A percentile compares a stretch with the other conserved stretches of the same genome.
Evolutionary conservation across 2,113 vertebrate genomes (phyloP).

Genomic region (Crotalus horridus): DNA sequence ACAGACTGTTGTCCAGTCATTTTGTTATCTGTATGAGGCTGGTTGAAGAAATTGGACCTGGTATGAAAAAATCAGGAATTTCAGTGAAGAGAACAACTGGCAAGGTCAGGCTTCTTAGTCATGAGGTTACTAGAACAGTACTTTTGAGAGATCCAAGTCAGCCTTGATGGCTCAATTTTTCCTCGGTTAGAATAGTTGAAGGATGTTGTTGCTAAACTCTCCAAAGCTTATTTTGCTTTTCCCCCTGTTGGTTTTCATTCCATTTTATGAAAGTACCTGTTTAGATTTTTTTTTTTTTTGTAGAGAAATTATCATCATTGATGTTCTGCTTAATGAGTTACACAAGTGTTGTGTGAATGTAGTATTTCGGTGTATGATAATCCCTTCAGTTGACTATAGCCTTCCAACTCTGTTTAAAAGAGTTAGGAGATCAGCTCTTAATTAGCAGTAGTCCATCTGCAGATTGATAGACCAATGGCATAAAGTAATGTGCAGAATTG

Average conservation of each 20-base stretch:
- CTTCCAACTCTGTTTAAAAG: neutral
- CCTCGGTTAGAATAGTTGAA: neutral
- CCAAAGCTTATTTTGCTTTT: neutral
- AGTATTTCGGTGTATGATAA: neutral
- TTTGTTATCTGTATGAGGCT: neutral
- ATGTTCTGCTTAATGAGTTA: neutral
- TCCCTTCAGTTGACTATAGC: neutral
- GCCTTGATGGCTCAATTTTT: neutral
- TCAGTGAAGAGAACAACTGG: neutral
- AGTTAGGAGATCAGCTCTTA: neutral
- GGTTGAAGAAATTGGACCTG: neutral
- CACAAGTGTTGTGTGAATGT: too few relatives aligned
- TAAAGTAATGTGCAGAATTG: neutral
- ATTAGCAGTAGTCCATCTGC: neutral
- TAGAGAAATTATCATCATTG: neutral
- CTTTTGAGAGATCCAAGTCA: neutral
- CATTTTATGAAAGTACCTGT: neutral
- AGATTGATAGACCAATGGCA: neutral
- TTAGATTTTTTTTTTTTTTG: neutral
- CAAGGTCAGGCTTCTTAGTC: neutral
- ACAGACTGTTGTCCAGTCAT: neutral
- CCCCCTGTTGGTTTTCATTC: neutral
- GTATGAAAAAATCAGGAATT: neutral
- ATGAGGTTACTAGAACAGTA: neutral
- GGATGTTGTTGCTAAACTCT: neutral